Base-by-base conservation (phyloP, 2,113 vertebrate genomes). In the Cygnus buccinator region DNA sequence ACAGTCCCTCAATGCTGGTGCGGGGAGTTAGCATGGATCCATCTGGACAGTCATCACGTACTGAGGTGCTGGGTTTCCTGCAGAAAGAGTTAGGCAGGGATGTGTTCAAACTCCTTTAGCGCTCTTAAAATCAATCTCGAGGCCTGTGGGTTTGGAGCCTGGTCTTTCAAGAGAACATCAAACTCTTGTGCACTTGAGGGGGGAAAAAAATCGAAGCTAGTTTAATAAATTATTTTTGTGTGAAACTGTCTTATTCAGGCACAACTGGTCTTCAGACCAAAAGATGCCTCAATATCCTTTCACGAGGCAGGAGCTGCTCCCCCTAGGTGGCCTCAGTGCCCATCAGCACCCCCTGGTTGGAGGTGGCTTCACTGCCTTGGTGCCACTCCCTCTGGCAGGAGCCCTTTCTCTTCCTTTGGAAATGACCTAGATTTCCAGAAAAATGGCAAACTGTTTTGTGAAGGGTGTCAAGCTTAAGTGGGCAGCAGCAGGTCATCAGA, bases 401-500 rank as follows among this genome's bases (percentile, higher is more conserved):
- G n/a, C 48, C 37, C 23, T 83, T 76, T 33, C 44, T 93, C 57
- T 54, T 92, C 44, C 57, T 58, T 72, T 91, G 77, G 84, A 78
- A 96, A 76, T 55, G 52, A 48, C 86, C 71, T 89, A 50, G 33
- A 92, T 87, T 94, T 71, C 80, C 70, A 78, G 57, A 31, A 82
- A 82, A 89, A 89, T 33, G 66, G 74, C 89, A 79, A 67, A 61
- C 39, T 22, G 2, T 8, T 20, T 23, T 2, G 2, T 50, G 71
- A 74, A 75, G 72, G 75, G 72, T n/a, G 63, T 57, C 0, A 6
- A 85, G 82, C 85, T 92, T 71, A 43, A 55, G n/a, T 70, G 81
- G 81, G 52, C 54, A 85, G 75, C 84, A 86, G 75, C 72, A 73
- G 91, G 77, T 93, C 81, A 73, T 85, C 89, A 94, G 82, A 61